A percentile compares a stretch with the other conserved stretches of the same genome.
These are phyloP conservation scores for Scrobipalpa costella DNA, from an alignment of 2,888 invertebrate species.

Conservation along the genomic window DNA sequence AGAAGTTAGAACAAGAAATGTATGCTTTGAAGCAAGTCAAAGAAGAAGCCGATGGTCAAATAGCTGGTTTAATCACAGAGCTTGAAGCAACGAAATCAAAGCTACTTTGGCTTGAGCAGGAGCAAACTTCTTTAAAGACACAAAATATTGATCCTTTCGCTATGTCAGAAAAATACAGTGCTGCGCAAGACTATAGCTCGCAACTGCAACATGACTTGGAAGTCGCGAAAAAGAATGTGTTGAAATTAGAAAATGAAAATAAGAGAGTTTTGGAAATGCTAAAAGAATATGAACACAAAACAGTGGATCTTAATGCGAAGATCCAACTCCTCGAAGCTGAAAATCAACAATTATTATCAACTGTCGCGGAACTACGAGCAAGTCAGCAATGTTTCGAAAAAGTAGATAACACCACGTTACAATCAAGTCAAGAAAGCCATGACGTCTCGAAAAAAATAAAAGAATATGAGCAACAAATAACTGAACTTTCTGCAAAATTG, in stretches of 20 bases:
- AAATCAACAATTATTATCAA: constrained; percentile 70
- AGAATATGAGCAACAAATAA: constrained; percentile 50
- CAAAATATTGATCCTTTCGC: constrained; percentile 38
- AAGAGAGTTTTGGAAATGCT: constrained; percentile 43
- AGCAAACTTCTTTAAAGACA: constrained; percentile 35
- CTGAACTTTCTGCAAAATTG: constrained; percentile 58
- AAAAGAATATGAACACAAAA: constrained; percentile 47
- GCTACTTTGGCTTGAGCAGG: constrained; percentile 41
- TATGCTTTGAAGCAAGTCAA: constrained; percentile 42
- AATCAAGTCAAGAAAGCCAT: constrained; percentile 50
- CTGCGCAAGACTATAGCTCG: constrained; percentile 54
- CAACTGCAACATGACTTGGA: constrained; percentile 55
- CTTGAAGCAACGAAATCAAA: constrained; percentile 46
- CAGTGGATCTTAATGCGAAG: constrained; percentile 57
- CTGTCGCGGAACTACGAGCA: constrained; percentile 73
- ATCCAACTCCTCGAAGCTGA: constrained; percentile 65
- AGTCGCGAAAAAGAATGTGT: constrained; percentile 65
- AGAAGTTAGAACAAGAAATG: constrained; percentile 46
- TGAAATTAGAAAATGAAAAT: constrained; percentile 52
- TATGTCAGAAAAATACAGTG: constrained; percentile 47
- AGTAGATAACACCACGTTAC: constrained; percentile 69
- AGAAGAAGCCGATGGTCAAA: constrained; percentile 44
- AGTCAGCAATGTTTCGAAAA: constrained; percentile 86
- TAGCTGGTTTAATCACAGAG: constrained; percentile 45
- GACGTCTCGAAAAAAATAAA: constrained; percentile 41